Percentiles rank a stretch among this genome's conserved stretches.
phyloP scores from a whole-genome alignment of 2,113 vertebrate genomes.

The Natator depressus region DNA sequence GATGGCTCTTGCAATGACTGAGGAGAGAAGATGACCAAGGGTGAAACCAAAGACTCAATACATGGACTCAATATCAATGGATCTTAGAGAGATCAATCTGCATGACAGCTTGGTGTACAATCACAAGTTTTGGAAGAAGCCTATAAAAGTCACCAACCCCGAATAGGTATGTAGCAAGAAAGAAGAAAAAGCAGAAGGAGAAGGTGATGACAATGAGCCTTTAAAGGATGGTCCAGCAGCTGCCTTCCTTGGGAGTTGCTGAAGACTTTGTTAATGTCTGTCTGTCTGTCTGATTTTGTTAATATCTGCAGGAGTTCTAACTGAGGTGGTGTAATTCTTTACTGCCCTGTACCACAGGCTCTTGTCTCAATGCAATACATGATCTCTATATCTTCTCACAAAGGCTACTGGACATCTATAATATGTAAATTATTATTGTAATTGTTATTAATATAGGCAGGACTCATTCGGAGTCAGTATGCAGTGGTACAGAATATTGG shows the following conservation, averaged over 20 bases:
- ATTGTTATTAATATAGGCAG: not conserved
- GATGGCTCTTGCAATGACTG: not conserved
- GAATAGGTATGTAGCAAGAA: not conserved
- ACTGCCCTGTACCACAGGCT: fast-evolving
- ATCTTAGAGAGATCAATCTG: not conserved
- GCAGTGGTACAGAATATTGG: not conserved
- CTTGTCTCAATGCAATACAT: not conserved
- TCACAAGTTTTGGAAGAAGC: not conserved
- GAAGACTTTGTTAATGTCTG: not conserved
- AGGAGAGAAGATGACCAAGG: not conserved
- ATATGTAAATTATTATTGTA: not conserved
- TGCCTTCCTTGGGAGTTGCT: not conserved
- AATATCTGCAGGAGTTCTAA: not conserved
- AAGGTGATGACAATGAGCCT: not conserved
- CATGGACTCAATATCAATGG: not conserved
- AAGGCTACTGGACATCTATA: not conserved
- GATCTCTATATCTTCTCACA: not conserved
- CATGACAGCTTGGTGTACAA: not conserved
- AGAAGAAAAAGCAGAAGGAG: not conserved
- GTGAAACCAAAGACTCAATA: not conserved
- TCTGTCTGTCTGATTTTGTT: not conserved
- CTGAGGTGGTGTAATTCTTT: fast-evolving
- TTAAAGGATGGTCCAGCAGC: not conserved
- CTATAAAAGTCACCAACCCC: not conserved
- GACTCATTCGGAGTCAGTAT: not conserved